Conservation (phyloP, 2,888 invertebrate genomes). For the Anticlea derivata region DNA sequence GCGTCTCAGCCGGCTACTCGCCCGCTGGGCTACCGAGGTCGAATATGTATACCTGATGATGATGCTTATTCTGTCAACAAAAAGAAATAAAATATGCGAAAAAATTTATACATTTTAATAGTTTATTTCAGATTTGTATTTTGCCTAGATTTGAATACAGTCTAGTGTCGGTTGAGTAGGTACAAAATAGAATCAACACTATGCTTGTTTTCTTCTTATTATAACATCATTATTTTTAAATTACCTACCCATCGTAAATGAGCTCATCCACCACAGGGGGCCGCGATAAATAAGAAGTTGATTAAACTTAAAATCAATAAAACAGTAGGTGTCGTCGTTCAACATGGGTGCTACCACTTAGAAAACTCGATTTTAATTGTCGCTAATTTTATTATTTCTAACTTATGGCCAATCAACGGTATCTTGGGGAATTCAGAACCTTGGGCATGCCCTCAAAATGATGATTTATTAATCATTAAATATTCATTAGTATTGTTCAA, state of each 20-base stretch:
- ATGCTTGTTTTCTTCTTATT: conserved; percentile 6
- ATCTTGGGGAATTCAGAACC: conserved; percentile 15
- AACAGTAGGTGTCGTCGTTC: conserved; percentile 50
- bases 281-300: conserved; percentile 34
- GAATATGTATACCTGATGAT: too few relatives aligned
- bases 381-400: conserved; percentile 35
- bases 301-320: conserved; percentile 43
- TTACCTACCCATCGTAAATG: conserved; percentile 25
- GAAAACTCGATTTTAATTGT: conserved; percentile 35
- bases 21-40: too few relatives aligned
- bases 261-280: conserved; percentile 30
- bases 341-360: conserved; percentile 36
- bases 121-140: too few relatives aligned
- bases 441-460: conserved; percentile 7
- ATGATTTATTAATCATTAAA: conserved; percentile 14
- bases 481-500: conserved; percentile 2
- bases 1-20: too few relatives aligned
- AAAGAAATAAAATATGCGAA: too few relatives aligned
- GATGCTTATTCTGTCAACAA: too few relatives aligned
- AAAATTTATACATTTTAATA: too few relatives aligned
- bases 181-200: neutral
- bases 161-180: neutral
- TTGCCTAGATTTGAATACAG: too few relatives aligned
- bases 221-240: conserved; percentile 26
- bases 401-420: conserved; percentile 31